These are phyloP conservation scores for Caenorhabditis afra DNA, from an alignment of 2,888 invertebrate species.

Conservation along the genomic window DNA sequence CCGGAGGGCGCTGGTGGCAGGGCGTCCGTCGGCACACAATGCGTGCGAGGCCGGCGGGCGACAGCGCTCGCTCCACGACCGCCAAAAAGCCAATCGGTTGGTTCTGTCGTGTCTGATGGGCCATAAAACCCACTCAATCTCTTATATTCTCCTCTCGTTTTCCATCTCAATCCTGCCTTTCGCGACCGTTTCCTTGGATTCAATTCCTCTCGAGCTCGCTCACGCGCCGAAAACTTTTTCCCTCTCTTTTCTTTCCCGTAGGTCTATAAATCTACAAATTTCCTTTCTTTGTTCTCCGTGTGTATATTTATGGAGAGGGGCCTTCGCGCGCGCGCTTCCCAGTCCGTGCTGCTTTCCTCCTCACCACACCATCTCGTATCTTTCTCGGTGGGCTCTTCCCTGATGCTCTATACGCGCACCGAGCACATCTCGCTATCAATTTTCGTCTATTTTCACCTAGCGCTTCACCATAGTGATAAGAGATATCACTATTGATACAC, in stretches of 20 bases:
- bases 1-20: too few species aligned
- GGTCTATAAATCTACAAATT: too few species aligned
- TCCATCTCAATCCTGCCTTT: not conserved
- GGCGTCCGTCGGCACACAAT: not conserved
- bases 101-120: not conserved
- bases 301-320: too few species aligned
- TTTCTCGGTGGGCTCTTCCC: too few species aligned
- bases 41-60: not conserved
- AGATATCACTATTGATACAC: slow-evolving; percentile 7
- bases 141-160: not conserved
- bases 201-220: not conserved
- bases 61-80: not conserved
- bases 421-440: not conserved
- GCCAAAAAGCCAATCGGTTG: not conserved
- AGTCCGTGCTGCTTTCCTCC: too few species aligned
- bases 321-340: too few species aligned
- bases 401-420: too few species aligned
- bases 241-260: not conserved
- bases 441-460: not conserved
- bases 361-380: too few species aligned
- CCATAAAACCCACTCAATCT: too few species aligned
- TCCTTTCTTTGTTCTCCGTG: too few species aligned
- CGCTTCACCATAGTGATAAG: slow-evolving; percentile 11
- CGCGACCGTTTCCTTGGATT: not conserved
- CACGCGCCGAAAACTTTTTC: not conserved